A percentile compares a stretch with the other conserved stretches of the same genome.
Conservation (phyloP, 2,113 vertebrate genomes). For the Ceratotherium simum region DNA sequence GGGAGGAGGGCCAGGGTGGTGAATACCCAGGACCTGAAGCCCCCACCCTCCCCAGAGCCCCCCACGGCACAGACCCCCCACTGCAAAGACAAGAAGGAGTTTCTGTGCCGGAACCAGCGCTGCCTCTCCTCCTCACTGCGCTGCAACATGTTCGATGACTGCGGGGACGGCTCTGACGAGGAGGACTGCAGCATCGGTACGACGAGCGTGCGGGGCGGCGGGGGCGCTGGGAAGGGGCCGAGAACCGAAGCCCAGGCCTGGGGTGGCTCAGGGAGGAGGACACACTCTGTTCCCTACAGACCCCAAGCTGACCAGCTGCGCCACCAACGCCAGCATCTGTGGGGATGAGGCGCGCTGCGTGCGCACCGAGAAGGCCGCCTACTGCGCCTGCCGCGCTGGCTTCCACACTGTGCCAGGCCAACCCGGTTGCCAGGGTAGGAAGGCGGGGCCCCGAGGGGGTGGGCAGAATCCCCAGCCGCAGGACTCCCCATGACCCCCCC, state of each 20-base stretch:
- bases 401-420: slow-evolving; percentile 93
- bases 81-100: slow-evolving; percentile 94
- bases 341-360: slow-evolving; percentile 94
- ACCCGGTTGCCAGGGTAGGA: slow-evolving; percentile 93
- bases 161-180: slow-evolving; percentile 95
- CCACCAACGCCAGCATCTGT: slow-evolving; percentile 92
- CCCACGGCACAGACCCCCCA: slow-evolving; percentile 83
- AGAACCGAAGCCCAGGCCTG: neutral
- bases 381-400: slow-evolving; percentile 94
- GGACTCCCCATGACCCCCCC: neutral
- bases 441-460: rapidly evolving
- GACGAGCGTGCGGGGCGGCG: rapidly evolving
- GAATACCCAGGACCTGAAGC: slow-evolving; percentile 16
- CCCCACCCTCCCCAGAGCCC: slow-evolving; percentile 64
- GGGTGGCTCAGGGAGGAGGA: neutral
- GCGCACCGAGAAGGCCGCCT: slow-evolving; percentile 88
- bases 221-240: rapidly evolving
- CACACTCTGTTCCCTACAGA: slow-evolving; percentile 83
- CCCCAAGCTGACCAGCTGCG: slow-evolving; percentile 92
- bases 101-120: slow-evolving; percentile 91
- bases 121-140: slow-evolving; percentile 93
- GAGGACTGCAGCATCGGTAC: slow-evolving; percentile 90
- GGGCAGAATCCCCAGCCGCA: neutral
- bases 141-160: slow-evolving; percentile 97
- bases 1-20: neutral